Conservation (phyloP, 1,140 invertebrate genomes). For the Tyrophagus putrescentiae region DNA sequence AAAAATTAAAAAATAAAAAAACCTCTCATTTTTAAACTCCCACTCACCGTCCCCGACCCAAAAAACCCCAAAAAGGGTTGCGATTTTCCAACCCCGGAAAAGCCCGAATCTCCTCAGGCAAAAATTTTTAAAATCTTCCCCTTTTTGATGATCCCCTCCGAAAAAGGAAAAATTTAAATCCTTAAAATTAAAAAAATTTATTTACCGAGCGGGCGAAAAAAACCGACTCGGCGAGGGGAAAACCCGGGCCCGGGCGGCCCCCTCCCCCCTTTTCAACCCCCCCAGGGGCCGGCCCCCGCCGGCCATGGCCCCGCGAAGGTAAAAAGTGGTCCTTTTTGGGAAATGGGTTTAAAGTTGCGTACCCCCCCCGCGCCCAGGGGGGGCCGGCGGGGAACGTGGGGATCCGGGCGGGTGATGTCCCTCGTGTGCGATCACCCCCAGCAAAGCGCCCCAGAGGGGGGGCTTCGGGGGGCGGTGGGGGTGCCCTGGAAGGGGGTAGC, state of each 20-base stretch:
- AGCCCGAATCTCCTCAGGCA: constrained; percentile 88
- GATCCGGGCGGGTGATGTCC: constrained; percentile 98
- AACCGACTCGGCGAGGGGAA: constrained; percentile 90
- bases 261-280: constrained; percentile 79
- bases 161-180: constrained; percentile 29
- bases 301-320: constrained; percentile 85
- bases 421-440: constrained; percentile 98
- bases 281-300: constrained; percentile 65
- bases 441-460: constrained; percentile 88
- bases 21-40: constrained; percentile 8
- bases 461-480: constrained; percentile 86
- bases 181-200: constrained; percentile 2
- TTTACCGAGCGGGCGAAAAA: constrained; percentile 73
- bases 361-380: constrained; percentile 94
- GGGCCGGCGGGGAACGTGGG: constrained; percentile 90
- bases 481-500: constrained; percentile 96
- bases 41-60: constrained; percentile 80
- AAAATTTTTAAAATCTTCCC: constrained; percentile 97
- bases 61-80: constrained; percentile 97
- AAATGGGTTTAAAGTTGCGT: constrained; percentile 90
- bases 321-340: constrained; percentile 89
- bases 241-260: constrained; percentile 81
- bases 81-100: too few species aligned
- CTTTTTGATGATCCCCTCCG: constrained; percentile 94
- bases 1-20: too few species aligned